Percentiles rank a stretch among this genome's conserved stretches.
Evolutionary conservation across 2,888 invertebrate species (phyloP).

Genomic region (Geotrupes spiniger): DNA sequence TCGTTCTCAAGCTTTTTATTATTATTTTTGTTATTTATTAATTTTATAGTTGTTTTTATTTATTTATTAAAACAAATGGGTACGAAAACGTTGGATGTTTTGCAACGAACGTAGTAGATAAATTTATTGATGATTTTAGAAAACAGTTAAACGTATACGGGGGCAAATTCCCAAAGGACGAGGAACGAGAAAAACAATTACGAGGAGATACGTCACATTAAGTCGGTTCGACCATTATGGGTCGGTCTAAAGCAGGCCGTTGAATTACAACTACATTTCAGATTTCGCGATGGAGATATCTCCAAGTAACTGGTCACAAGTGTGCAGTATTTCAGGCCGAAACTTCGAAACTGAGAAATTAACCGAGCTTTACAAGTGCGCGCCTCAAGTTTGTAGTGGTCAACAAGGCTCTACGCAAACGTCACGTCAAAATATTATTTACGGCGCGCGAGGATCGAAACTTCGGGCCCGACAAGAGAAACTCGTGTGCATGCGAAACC

Average conservation of each 20-base stretch:
- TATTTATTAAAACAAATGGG: no score
- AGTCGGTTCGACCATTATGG: neutral
- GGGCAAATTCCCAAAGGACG: no score
- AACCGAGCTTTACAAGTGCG: slow-evolving; percentile 22
- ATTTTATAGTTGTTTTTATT: no score
- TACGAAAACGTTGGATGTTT: no score
- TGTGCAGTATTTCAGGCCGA: slow-evolving; percentile 26
- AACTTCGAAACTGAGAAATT: slow-evolving; percentile 29
- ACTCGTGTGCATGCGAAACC: no score
- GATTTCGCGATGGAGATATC: slow-evolving; percentile 23
- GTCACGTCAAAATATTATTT: slow-evolving; percentile 13
- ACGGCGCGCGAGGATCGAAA: slow-evolving; percentile 5
- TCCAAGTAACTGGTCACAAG: slow-evolving; percentile 26
- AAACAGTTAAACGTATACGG: no score
- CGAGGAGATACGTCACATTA: no score
- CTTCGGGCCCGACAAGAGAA: neutral
- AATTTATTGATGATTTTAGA: no score
- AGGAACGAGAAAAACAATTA: no score
- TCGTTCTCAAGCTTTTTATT: no score
- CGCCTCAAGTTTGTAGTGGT: slow-evolving; percentile 12
- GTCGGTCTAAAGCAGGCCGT: neutral
- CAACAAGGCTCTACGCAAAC: slow-evolving; percentile 7
- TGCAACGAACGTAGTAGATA: no score
- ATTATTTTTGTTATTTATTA: no score
- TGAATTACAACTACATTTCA: slow-evolving; percentile 21